These are phyloP conservation scores for Pterostichus niger DNA, from an alignment of 2,888 invertebrate species.

Conservation along the genomic window DNA sequence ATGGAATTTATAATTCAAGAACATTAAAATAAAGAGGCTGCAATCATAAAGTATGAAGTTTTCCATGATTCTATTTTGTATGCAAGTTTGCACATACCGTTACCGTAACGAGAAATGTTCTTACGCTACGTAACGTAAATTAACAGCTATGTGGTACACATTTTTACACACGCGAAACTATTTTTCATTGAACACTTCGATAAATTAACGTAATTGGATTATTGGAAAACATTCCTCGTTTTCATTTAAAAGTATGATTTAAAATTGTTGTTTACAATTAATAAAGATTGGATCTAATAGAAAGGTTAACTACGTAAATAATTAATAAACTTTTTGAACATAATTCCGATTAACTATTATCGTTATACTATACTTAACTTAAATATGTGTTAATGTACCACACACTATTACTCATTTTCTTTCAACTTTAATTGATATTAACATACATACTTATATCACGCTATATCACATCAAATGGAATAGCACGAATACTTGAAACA, in stretches of 20 bases:
- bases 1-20: not conserved
- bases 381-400: constrained; percentile 43
- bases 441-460: not conserved
- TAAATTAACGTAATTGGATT: constrained; percentile 41
- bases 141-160: constrained; percentile 50
- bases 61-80: constrained; percentile 38
- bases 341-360: constrained; percentile 19
- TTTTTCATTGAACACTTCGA: constrained; percentile 29
- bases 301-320: constrained; percentile 24
- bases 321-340: constrained; percentile 33
- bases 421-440: constrained; percentile 26
- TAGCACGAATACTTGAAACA: too few species aligned
- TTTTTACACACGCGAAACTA: constrained; percentile 32
- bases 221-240: constrained; percentile 7
- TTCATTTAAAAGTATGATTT: not conserved
- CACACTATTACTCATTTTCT: constrained; percentile 10
- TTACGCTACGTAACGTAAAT: constrained; percentile 17
- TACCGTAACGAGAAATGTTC: constrained; percentile 32
- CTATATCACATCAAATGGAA: too few species aligned
- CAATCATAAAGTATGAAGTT: not conserved
- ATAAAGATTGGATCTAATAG: constrained; percentile 10
- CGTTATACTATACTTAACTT: constrained; percentile 13
- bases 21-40: too few species aligned
- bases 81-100: constrained; percentile 29
- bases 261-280: constrained; percentile 8